A percentile compares a stretch with the other conserved stretches of the same genome.
These are phyloP conservation scores for Takifugu ocellatus DNA, from an alignment of 2,797 vertebrate species.

Conservation along the genomic window DNA sequence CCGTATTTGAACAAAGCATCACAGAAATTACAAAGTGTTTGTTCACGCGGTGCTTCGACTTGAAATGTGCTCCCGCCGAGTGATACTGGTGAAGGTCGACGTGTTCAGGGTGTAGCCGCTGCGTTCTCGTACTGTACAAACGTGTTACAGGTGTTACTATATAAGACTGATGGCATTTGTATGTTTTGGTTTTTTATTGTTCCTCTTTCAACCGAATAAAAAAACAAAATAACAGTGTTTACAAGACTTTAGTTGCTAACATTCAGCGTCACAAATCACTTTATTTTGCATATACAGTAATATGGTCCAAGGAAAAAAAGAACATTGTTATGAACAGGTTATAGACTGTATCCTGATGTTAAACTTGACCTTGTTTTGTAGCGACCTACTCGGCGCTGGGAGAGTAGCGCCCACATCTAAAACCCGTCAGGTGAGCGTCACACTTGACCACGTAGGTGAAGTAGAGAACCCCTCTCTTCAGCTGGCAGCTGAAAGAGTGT, in stretches of 20 bases:
- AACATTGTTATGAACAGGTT: too few relatives aligned
- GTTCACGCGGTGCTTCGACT: background rate
- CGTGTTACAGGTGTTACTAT: constrained; percentile 47
- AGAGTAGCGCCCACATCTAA: constrained; percentile 77
- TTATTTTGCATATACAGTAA: too few relatives aligned
- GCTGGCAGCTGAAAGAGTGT: constrained; percentile 72
- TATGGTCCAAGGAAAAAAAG: too few relatives aligned
- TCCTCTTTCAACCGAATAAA: constrained; percentile 48
- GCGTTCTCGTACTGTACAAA: constrained; percentile 38
- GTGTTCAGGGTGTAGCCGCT: constrained; percentile 31
- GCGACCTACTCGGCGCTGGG: constrained; percentile 53
- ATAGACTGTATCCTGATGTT: background rate
- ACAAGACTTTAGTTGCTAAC: background rate
- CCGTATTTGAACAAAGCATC: background rate
- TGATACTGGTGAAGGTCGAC: background rate
- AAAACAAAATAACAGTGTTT: constrained; percentile 42
- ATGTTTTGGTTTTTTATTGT: constrained; percentile 49
- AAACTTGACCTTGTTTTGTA: background rate
- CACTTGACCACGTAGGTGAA: constrained; percentile 75
- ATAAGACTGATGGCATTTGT: constrained; percentile 47
- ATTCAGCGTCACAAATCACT: too few relatives aligned
- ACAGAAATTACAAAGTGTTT: background rate
- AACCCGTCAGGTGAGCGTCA: constrained; percentile 75
- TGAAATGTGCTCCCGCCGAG: constrained; percentile 5
- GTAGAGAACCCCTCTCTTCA: constrained; percentile 73